phyloP scores from a whole-genome alignment of 2,888 invertebrate species.

The Thysanoteuthis rhombus region DNA sequence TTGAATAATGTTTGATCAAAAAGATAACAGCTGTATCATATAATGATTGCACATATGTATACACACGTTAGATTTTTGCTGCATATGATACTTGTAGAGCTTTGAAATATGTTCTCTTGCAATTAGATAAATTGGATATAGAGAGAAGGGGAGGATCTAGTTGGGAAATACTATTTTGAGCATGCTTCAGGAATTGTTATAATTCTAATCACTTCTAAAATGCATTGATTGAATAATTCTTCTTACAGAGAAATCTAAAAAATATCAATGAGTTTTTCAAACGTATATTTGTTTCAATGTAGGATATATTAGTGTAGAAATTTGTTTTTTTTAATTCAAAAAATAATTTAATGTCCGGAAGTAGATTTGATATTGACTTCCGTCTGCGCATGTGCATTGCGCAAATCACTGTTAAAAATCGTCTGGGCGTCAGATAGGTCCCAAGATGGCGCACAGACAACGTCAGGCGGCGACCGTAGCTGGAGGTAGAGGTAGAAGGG shows the following conservation, averaged over 20 bases:
- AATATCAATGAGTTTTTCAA: not conserved
- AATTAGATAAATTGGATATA: no score
- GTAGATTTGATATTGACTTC: not conserved
- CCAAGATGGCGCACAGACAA: constrained; percentile 23
- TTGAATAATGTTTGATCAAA: no score
- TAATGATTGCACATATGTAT: no score
- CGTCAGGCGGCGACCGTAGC: not conserved
- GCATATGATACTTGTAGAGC: no score
- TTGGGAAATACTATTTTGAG: no score
- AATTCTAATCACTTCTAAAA: not conserved
- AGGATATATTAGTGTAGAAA: not conserved
- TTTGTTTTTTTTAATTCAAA: not conserved
- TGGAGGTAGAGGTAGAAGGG: not conserved
- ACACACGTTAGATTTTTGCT: no score
- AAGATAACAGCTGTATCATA: no score
- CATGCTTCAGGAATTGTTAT: not conserved
- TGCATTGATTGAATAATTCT: not conserved
- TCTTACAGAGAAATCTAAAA: not conserved
- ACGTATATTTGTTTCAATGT: not conserved
- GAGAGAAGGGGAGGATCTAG: no score
- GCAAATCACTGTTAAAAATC: not conserved
- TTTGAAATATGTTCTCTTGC: no score
- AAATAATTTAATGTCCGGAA: not conserved
- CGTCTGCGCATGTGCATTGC: constrained; percentile 20
- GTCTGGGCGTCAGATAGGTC: not conserved